Evolutionary conservation across 2,797 vertebrate genomes (phyloP).

Genomic region (Hirundo rustica): DNA sequence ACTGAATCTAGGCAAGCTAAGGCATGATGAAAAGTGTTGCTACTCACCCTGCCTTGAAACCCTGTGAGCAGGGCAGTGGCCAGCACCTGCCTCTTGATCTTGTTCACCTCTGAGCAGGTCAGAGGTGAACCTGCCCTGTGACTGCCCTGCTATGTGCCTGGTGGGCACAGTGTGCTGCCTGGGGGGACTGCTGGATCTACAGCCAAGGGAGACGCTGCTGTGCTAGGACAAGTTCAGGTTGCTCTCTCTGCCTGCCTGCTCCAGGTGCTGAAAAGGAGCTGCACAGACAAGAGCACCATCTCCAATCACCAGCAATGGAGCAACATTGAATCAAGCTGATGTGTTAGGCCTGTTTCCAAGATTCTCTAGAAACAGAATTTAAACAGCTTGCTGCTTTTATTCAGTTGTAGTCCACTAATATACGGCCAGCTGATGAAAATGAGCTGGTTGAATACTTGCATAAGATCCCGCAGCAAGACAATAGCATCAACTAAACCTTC

Average conservation of each 20-base stretch:
- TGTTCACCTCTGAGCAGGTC: not conserved
- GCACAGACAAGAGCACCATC: no score
- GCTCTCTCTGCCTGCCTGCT: not conserved
- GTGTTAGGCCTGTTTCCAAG: not conserved
- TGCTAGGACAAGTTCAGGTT: not conserved
- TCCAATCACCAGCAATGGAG: not conserved
- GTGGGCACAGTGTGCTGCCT: fast-evolving
- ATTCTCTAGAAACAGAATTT: not conserved
- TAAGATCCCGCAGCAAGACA: not conserved
- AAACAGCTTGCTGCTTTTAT: not conserved
- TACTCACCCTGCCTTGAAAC: not conserved
- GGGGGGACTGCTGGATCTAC: fast-evolving
- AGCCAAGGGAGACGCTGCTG: not conserved
- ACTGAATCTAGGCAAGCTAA: not conserved
- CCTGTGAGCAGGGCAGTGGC: fast-evolving
- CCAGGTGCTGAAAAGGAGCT: not conserved
- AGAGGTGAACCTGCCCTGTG: not conserved
- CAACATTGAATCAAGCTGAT: not conserved
- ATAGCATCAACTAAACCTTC: not conserved
- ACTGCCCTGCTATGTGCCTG: fast-evolving
- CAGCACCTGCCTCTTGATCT: not conserved
- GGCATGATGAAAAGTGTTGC: not conserved
- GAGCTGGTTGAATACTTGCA: not conserved
- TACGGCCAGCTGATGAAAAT: not conserved
- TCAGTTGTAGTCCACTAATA: not conserved